These are phyloP conservation scores for Andrena marginata DNA, from an alignment of 2,888 invertebrate species.

Conservation along the genomic window DNA sequence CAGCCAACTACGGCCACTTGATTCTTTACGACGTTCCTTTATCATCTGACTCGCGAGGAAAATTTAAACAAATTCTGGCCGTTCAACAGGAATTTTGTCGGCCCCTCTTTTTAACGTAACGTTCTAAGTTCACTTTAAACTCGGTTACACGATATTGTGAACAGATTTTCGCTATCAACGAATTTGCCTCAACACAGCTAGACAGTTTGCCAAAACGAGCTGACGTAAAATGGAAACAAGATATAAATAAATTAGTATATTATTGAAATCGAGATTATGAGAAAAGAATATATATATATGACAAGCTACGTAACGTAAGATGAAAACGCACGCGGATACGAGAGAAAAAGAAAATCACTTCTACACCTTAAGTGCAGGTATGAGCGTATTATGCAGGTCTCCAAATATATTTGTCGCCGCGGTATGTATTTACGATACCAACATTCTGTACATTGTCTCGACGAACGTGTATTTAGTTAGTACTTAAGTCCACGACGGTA, in stretches of 20 bases:
- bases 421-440: conserved; percentile 44
- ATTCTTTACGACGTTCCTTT: background rate
- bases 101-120: background rate
- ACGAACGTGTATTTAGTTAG: conserved; percentile 51
- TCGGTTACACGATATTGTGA: conserved; percentile 64
- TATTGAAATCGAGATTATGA: conserved; percentile 60
- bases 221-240: conserved; percentile 68
- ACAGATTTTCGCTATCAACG: conserved; percentile 76
- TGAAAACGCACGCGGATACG: conserved; percentile 64
- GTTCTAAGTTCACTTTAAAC: background rate
- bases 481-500: conserved; percentile 35
- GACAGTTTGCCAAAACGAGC: conserved; percentile 75
- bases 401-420: conserved; percentile 43
- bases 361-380: conserved; percentile 62
- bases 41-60: background rate
- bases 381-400: conserved; percentile 54
- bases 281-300: conserved; percentile 53
- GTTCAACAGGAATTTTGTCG: background rate
- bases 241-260: conserved; percentile 71
- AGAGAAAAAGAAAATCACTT: conserved; percentile 45
- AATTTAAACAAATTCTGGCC: background rate
- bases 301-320: conserved; percentile 65
- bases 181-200: conserved; percentile 77
- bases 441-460: conserved; percentile 57
- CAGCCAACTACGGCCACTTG: conserved; percentile 13